Base-by-base conservation (phyloP, 1,140 invertebrate genomes). In the Nylanderia fulva region DNA sequence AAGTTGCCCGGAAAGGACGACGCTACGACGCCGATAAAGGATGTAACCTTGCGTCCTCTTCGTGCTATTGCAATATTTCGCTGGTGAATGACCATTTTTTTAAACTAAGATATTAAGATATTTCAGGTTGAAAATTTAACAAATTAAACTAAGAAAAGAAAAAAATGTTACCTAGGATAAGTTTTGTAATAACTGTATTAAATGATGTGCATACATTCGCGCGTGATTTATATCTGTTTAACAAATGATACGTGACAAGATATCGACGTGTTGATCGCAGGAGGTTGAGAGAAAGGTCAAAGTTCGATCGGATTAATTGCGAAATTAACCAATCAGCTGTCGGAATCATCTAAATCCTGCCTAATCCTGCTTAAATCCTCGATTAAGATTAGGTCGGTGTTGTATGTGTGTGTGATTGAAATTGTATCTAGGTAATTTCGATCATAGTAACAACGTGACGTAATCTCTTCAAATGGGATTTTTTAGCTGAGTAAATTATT, bases 241-340 rank as follows among this genome's bases (percentile, higher is more conserved):
- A 60, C 8, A 33, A 80, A 72, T 72, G 54, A 54, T 24, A 82
- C 66, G 36, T 29, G 24, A 71, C 64, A 21, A 80, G 39, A 13
- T 36, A 58, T 76, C 33, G 48, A 71, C 27, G 13, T 29, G 24
- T 27, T n/a, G 66, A 58, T 58, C 48, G 48, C 18, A 48, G 8
- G n/a, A 33, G 15, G 15, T 18, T 18, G 15, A 6, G n/a, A 36
- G 5, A 58, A 82, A 82, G 77, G 52, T 24, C 52, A 82, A 72
- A 60, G 77, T 82, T 56, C 66, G 71, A 33, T 60, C 36, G 77
- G 66, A 82, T 82, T 82, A 82, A 82, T 72, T 60, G 39, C 2
- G 52, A 82, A 82, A 82, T 82, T 82, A 82, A 42, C 24, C 66
- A 71, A 82, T 72, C 64, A 58, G 18, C 24, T 13, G 18, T 56